Percentiles rank a stretch among this genome's conserved stretches.
These are phyloP conservation scores for Clarias macrocephalus DNA, from an alignment of 2,113 vertebrate species.

Conservation along the genomic window DNA sequence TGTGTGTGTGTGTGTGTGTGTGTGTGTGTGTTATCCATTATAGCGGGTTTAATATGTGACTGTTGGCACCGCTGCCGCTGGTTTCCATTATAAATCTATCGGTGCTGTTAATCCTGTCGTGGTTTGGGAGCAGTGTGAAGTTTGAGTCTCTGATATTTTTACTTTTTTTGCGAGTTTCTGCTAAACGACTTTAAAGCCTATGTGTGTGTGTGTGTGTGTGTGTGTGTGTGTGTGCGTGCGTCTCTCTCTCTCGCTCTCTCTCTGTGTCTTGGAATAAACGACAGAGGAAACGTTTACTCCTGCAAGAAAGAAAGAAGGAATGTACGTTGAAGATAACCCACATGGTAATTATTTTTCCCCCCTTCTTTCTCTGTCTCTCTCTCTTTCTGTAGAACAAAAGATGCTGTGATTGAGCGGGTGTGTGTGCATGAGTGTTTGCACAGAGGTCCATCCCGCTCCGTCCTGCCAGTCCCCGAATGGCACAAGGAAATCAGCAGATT, in stretches of 20 bases:
- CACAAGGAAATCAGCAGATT: conserved; percentile 99
- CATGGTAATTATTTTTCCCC: neutral
- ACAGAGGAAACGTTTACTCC: neutral
- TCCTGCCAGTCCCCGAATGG: conserved; percentile 97
- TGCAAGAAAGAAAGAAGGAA: neutral
- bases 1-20: no score
- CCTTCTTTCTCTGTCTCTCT: conserved; percentile 38
- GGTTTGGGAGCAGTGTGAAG: conserved; percentile 8
- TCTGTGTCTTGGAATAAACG: neutral
- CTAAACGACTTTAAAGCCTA: neutral
- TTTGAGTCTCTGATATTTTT: neutral
- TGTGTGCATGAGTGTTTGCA: conserved; percentile 77
- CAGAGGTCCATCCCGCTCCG: conserved; percentile 78
- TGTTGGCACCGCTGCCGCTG: neutral
- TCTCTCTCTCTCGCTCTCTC: no score
- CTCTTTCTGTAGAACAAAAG: conserved; percentile 72
- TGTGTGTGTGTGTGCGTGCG: neutral
- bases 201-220: neutral
- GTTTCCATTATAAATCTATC: conserved; percentile 18
- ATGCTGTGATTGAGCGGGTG: conserved; percentile 86
- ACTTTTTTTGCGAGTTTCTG: neutral
- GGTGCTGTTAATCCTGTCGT: conserved; percentile 4
- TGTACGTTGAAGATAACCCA: neutral
- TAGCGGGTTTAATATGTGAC: neutral
- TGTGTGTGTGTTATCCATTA: neutral